Base-by-base conservation (phyloP, 2,797 vertebrate genomes). In the Selene dorsalis region DNA sequence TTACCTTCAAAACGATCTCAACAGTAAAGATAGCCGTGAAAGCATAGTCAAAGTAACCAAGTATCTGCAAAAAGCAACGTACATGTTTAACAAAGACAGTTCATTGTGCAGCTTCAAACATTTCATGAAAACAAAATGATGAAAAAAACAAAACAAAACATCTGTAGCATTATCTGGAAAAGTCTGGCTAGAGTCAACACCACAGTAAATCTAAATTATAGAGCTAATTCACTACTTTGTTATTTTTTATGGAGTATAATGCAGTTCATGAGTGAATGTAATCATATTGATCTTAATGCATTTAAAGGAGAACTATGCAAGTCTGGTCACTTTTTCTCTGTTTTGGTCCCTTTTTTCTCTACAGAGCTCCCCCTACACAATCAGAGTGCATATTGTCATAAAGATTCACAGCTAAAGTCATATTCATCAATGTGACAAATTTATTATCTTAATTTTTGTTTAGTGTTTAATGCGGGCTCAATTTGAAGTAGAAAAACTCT, bases 21-120 rank as follows among this genome's bases (percentile, higher is more conserved):
- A 99, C 97, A 94, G 98, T 99, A 97, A 99, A 99, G 97, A 99
- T 99, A 95, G 98, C 96, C 95, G 98, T 99, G 96, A 99, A 99
- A 95, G 97, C 98, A 98, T 99, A 99, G 96, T 99, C 98, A 97
- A 99, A 98, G 96, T 99, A 99, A 96, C 98, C 98, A 96, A 99
- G 98, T 95, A 99, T 98, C 98, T 99, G 97, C 92, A 98, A 97
- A 98, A 95, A 97, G 94, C 94, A 98, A 94, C 78, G 86, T 84
- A 92, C 72, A 94, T 93, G 91, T 95, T 95, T 91, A 94, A 93
- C 89, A 94, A 86, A 90, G 92, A 91, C 87, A 92, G 84, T 73
- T 87, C 85, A 93, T 89, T 67, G 67, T 79, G 88, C 86, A 92
- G 82, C 80, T 87, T 91, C 20, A 90, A 56, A 90, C 74, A 89